A percentile compares a stretch with the other conserved stretches of the same genome.
These are phyloP conservation scores for Lordiphosa collinella DNA, from an alignment of 1,140 invertebrate genomes.

Conservation along the genomic window DNA sequence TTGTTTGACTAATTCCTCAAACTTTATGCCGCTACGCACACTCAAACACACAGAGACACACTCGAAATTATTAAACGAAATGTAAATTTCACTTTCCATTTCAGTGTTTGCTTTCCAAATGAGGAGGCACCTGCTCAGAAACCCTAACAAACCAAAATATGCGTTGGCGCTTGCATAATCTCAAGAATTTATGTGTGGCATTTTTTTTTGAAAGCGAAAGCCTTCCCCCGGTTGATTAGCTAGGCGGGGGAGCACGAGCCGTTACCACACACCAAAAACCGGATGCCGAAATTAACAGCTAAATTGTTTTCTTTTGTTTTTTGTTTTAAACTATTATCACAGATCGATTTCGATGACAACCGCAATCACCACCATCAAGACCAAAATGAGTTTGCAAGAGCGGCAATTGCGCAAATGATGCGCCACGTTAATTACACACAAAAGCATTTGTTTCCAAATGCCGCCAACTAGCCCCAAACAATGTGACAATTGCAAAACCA, in stretches of 20 bases:
- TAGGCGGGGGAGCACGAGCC: conserved; percentile 20
- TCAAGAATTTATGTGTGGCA: conserved; percentile 56
- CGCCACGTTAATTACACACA: conserved; percentile 41
- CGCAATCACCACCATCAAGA: conserved; percentile 16
- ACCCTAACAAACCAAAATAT: conserved; percentile 32
- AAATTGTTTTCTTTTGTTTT: conserved; percentile 17
- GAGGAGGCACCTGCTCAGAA: conserved; percentile 48
- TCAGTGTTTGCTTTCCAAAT: conserved; percentile 68
- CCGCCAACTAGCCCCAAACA: conserved; percentile 40
- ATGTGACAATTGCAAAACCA: conserved; percentile 71
- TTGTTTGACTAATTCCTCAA: conserved; percentile 56
- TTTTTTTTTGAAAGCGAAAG: conserved; percentile 64
- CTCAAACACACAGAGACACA: conserved; percentile 3
- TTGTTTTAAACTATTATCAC: conserved; percentile 38
- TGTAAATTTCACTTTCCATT: conserved; percentile 76
- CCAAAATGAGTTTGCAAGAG: too few relatives aligned
- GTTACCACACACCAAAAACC: conserved; percentile 15
- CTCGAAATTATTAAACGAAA: conserved; percentile 71
- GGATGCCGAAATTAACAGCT: conserved; percentile 33
- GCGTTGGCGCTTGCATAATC: conserved; percentile 56
- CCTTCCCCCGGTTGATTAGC: conserved; percentile 17
- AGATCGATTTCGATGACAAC: conserved; percentile 46
- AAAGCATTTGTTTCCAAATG: conserved; percentile 29
- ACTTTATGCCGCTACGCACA: conserved; percentile 65
- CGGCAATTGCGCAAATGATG: conserved; percentile 41